These are phyloP conservation scores for Dicaeum eximium DNA, from an alignment of 2,113 vertebrate species.

Conservation along the genomic window DNA sequence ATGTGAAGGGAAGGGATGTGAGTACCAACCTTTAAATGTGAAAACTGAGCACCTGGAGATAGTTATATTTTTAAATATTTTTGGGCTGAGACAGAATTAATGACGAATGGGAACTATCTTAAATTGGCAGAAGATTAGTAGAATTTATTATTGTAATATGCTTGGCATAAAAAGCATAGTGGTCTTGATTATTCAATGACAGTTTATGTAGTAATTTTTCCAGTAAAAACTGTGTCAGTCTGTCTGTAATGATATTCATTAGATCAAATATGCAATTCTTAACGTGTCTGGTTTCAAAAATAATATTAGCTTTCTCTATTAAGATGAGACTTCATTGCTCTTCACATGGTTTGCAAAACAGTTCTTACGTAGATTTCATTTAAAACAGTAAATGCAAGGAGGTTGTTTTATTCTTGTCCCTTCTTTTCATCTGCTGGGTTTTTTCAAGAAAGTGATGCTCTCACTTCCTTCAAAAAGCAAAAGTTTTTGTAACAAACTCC, in stretches of 20 bases:
- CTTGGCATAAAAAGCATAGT: not conserved
- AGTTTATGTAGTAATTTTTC: conserved; percentile 12
- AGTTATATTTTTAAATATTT: conserved; percentile 18
- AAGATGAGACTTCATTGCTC: not conserved
- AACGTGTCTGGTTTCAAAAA: not conserved
- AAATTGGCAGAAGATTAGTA: conserved; percentile 8
- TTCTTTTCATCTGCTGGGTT: not conserved
- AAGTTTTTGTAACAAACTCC: not conserved
- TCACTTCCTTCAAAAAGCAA: not conserved
- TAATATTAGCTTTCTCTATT: not conserved
- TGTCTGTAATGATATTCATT: not conserved
- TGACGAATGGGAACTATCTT: not conserved
- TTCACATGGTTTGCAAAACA: not conserved
- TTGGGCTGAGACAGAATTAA: not conserved
- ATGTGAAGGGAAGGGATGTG: not conserved
- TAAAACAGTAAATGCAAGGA: not conserved
- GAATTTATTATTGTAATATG: not conserved
- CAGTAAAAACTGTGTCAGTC: not conserved
- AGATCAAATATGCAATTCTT: not conserved
- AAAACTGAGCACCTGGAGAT: conserved; percentile 9
- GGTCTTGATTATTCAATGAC: conserved; percentile 7
- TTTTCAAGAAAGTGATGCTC: not conserved
- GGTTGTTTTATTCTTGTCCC: not conserved
- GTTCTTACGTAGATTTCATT: not conserved
- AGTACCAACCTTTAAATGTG: not conserved